These are phyloP conservation scores for Streptopelia turtur DNA, from an alignment of 2,797 vertebrate species.

Conservation along the genomic window DNA sequence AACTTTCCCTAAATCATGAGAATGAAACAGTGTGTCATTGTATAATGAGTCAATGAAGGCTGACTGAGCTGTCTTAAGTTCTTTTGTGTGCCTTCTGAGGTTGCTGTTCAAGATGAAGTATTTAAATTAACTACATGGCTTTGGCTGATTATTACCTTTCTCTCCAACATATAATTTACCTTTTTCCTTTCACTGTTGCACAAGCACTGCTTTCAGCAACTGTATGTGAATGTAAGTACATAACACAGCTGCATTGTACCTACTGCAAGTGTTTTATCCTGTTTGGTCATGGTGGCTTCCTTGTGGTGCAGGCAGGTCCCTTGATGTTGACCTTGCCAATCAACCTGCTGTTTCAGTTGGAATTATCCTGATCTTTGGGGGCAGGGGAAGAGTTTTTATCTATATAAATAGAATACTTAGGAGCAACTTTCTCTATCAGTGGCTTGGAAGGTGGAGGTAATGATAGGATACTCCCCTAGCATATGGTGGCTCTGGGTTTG, in stretches of 20 bases:
- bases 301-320: not conserved
- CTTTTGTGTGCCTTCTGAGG: slow-evolving; percentile 57
- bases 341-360: not conserved
- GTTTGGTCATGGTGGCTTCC: not conserved
- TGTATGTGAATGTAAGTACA: not conserved
- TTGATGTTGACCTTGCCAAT: not conserved
- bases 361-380: not conserved
- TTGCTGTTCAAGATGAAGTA: slow-evolving; percentile 27
- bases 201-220: not conserved
- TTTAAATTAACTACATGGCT: slow-evolving; percentile 26
- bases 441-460: not conserved
- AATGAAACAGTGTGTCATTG: not conserved
- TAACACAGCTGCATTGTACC: not conserved
- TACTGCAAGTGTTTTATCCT: not conserved
- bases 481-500: not conserved
- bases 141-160: slow-evolving; percentile 35
- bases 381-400: not conserved
- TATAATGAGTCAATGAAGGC: not conserved
- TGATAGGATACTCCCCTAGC: not conserved
- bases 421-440: not conserved
- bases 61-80: not conserved
- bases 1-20: not conserved
- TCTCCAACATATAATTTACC: not conserved
- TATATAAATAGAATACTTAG: not conserved
- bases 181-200: not conserved